phyloP scores from a whole-genome alignment of 2,888 invertebrate species.

The Ophonus ardosiacus region DNA sequence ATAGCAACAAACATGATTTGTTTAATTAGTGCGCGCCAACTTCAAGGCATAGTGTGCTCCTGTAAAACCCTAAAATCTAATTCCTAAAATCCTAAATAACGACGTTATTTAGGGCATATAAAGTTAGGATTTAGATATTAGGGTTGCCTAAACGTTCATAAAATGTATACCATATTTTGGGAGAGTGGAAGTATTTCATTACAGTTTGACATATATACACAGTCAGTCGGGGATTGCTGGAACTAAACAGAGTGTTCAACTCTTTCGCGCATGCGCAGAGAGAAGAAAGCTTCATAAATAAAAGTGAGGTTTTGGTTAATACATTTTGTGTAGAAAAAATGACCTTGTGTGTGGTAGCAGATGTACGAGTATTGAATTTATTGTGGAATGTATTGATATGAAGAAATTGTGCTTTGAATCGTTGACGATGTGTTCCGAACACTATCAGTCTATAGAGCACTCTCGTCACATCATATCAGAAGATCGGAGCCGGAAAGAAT shows the following conservation, averaged over 20 bases:
- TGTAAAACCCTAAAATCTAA: too few relatives aligned
- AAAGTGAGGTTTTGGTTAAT: neutral
- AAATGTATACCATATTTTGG: too few relatives aligned
- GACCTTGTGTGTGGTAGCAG: neutral
- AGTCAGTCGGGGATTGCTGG: conserved; percentile 31
- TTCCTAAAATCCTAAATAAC: too few relatives aligned
- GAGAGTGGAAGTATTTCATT: too few relatives aligned
- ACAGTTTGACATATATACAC: conserved; percentile 41
- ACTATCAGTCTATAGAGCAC: neutral
- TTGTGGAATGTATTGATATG: conserved; percentile 71
- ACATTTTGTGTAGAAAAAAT: conserved; percentile 39
- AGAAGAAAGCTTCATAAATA: neutral
- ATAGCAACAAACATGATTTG: too few relatives aligned
- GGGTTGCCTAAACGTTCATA: too few relatives aligned
- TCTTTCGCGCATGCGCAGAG: neutral
- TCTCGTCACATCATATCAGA: conserved; percentile 43
- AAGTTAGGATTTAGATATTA: too few relatives aligned
- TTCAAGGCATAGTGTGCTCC: too few relatives aligned
- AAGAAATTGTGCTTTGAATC: conserved; percentile 72
- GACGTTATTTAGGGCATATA: too few relatives aligned
- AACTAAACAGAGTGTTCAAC: neutral
- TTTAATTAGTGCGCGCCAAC: too few relatives aligned
- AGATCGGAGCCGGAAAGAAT: conserved; percentile 42
- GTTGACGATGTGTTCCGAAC: conserved; percentile 68
- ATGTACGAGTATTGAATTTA: neutral